Percentiles rank a stretch among this genome's conserved stretches.
Conservation (phyloP, 1,140 invertebrate species). For the Andrena cerasifolii region DNA sequence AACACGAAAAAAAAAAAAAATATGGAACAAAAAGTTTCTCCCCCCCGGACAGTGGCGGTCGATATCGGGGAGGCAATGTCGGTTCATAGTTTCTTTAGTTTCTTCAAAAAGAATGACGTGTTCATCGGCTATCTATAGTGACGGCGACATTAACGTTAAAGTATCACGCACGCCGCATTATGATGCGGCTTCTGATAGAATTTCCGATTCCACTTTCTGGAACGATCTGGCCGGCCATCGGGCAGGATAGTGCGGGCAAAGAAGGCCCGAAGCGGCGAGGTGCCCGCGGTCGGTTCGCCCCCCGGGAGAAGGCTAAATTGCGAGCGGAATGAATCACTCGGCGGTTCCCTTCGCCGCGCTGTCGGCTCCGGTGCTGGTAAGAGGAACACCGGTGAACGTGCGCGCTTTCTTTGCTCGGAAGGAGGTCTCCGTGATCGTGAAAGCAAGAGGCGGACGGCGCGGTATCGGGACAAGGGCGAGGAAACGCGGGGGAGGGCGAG, state of each 20-base stretch:
- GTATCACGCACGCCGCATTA: constrained; percentile 58
- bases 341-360: background rate
- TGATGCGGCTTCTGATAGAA: too few species aligned
- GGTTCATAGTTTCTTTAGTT: constrained; percentile 72
- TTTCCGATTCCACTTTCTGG: too few species aligned
- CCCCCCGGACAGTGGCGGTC: constrained; percentile 30
- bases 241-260: background rate
- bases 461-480: background rate
- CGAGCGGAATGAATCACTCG: background rate
- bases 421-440: background rate
- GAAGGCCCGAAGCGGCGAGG: too few species aligned
- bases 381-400: background rate
- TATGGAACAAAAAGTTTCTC: constrained; percentile 58
- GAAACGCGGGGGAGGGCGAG: background rate
- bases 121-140: constrained; percentile 78
- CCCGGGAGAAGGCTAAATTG: background rate
- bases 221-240: background rate
- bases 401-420: background rate
- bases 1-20: constrained; percentile 51
- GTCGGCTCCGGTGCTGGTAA: background rate
- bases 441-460: background rate
- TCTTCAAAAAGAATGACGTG: constrained; percentile 81
- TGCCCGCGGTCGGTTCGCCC: too few species aligned
- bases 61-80: constrained; percentile 53
- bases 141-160: constrained; percentile 67